These are phyloP conservation scores for Tricholauxania praeusta DNA, from an alignment of 2,888 invertebrate species.

Conservation along the genomic window DNA sequence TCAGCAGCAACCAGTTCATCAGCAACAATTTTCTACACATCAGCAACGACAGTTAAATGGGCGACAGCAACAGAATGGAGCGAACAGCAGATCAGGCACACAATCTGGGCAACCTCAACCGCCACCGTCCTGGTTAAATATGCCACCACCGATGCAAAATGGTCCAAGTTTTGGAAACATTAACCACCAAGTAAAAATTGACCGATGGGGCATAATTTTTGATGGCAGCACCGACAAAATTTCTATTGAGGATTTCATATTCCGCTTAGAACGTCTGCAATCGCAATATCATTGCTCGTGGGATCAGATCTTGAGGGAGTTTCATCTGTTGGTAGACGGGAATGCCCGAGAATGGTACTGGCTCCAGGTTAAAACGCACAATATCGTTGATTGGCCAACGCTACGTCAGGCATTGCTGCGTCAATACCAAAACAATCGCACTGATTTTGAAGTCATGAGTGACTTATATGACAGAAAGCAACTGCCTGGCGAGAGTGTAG, in stretches of 20 bases:
- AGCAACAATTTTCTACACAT: too few species aligned
- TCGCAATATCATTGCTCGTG: not conserved
- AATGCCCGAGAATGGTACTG: conserved; percentile 37
- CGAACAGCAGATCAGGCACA: too few species aligned
- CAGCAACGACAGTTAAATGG: too few species aligned
- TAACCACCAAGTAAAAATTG: conserved; percentile 1
- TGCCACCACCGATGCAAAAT: too few species aligned
- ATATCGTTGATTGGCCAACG: conserved; percentile 15
- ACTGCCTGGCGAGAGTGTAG: conserved; percentile 16
- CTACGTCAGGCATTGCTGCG: conserved; percentile 18
- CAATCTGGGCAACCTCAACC: too few species aligned
- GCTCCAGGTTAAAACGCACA: conserved; percentile 21
- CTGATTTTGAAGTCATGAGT: conserved; percentile 34
- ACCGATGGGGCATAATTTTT: conserved; percentile 1
- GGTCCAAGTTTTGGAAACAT: too few species aligned
- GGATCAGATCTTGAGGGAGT: conserved; percentile 17
- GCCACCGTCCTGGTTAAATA: too few species aligned
- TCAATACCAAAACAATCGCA: conserved; percentile 20
- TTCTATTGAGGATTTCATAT: conserved; percentile 32
- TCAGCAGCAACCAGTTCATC: too few species aligned
- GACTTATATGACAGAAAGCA: conserved; percentile 34
- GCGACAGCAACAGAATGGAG: too few species aligned
- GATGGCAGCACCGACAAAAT: conserved; percentile 16
- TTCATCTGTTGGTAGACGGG: conserved; percentile 19
- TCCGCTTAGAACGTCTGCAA: conserved; percentile 31